These are phyloP conservation scores for Meloidogyne hapla DNA, from an alignment of 1,140 invertebrate genomes.

Conservation along the genomic window DNA sequence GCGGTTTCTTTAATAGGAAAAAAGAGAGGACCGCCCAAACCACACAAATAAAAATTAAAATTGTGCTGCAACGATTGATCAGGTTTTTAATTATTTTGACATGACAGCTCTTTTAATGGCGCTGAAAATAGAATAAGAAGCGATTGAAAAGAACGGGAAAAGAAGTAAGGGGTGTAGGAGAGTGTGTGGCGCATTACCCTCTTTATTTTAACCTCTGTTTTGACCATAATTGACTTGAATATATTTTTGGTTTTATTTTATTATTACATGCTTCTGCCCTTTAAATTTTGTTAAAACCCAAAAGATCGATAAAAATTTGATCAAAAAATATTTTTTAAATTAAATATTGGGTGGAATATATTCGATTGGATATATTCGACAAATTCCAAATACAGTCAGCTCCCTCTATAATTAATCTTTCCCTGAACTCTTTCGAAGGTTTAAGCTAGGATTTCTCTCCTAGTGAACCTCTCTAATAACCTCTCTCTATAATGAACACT, in stretches of 20 bases:
- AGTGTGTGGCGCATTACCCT: background rate
- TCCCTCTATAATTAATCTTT: too few species aligned
- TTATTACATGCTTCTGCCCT: background rate
- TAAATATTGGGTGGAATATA: background rate
- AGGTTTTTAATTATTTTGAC: background rate
- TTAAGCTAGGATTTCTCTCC: too few species aligned
- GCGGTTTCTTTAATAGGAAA: too few species aligned
- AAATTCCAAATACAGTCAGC: too few species aligned
- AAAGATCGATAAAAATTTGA: background rate
- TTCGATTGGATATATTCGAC: too few species aligned
- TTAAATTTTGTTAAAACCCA: background rate
- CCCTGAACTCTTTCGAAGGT: too few species aligned
- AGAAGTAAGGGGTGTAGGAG: background rate
- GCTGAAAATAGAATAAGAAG: background rate
- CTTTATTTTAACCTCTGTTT: background rate
- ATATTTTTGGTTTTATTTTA: background rate
- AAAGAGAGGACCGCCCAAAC: too few species aligned
- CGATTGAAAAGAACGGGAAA: background rate
- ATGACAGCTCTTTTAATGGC: background rate
- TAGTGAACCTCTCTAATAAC: too few species aligned
- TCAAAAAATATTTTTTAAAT: background rate
- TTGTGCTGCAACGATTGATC: background rate
- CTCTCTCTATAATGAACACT: too few species aligned
- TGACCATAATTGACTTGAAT: constrained; percentile 2
- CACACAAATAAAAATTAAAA: too few species aligned